A percentile compares a stretch with the other conserved stretches of the same genome.
Conservation (phyloP, 1,140 invertebrate species). For the Dendroctonus ponderosae region DNA sequence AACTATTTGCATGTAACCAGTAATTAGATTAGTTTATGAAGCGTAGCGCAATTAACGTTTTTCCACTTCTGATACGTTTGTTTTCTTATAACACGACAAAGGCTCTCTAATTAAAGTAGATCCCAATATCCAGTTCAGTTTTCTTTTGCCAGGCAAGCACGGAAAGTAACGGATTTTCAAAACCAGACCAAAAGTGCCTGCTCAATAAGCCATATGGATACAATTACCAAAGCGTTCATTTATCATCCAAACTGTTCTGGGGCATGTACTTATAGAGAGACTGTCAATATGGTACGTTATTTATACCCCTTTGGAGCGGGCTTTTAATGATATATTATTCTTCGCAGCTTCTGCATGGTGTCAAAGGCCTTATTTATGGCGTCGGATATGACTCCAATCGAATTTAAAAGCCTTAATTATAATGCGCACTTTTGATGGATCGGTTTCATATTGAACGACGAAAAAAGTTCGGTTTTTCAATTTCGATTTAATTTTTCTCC, state of each 20-base stretch:
- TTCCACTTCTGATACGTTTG: background rate
- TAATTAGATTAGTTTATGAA: constrained; percentile 27
- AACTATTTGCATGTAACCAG: constrained; percentile 12
- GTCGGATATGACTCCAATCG: constrained; percentile 15
- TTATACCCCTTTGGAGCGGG: constrained; percentile 13
- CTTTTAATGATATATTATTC: constrained; percentile 20
- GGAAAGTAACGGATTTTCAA: too few relatives aligned
- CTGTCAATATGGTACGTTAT: constrained; percentile 20
- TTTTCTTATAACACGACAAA: constrained; percentile 2
- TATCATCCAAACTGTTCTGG: constrained; percentile 19
- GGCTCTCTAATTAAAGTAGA: too few relatives aligned
- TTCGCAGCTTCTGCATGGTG: constrained; percentile 23
- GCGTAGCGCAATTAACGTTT: constrained; percentile 17
- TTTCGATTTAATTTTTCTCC: too few relatives aligned
- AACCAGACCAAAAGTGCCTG: constrained; percentile 1
- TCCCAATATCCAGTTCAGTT: too few relatives aligned
- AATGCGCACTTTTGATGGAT: constrained; percentile 1
- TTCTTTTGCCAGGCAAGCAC: too few relatives aligned
- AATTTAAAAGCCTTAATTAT: constrained; percentile 11
- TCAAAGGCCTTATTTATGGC: constrained; percentile 17
- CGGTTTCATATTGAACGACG: background rate
- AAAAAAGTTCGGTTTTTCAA: too few relatives aligned
- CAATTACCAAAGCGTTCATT: constrained; percentile 18
- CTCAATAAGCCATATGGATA: constrained; percentile 11
- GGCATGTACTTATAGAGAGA: constrained; percentile 23